Evolutionary conservation across 2,888 invertebrate species (phyloP).

Genomic region (Diadegma fenestrale): DNA sequence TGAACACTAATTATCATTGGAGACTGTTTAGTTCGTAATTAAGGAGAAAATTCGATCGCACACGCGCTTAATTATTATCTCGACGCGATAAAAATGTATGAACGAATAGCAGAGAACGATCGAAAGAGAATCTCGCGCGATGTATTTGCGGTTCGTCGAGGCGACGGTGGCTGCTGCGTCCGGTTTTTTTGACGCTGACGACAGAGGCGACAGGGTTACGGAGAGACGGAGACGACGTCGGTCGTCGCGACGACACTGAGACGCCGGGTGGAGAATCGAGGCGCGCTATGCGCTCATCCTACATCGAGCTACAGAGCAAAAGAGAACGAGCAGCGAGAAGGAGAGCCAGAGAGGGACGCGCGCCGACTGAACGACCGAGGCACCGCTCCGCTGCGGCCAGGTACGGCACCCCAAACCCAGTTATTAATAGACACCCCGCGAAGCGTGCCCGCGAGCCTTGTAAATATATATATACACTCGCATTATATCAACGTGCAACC

Average conservation of each 20-base stretch:
- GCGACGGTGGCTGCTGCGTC: slow-evolving; percentile 58
- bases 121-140: slow-evolving; percentile 42
- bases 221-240: slow-evolving; percentile 78
- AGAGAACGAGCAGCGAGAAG: slow-evolving; percentile 61
- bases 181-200: slow-evolving; percentile 55
- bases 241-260: slow-evolving; percentile 85
- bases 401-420: slow-evolving; percentile 84
- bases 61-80: slow-evolving; percentile 17
- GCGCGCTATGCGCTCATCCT: slow-evolving; percentile 78
- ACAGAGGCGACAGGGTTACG: slow-evolving; percentile 60
- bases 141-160: slow-evolving; percentile 68
- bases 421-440: slow-evolving; percentile 82
- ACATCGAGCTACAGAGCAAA: slow-evolving; percentile 74
- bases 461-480: neutral
- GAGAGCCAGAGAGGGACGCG: slow-evolving; percentile 64
- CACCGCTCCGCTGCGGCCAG: slow-evolving; percentile 78
- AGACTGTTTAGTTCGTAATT: neutral
- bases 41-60: neutral
- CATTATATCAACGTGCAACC: neutral
- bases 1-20: neutral
- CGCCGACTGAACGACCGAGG: slow-evolving; percentile 65
- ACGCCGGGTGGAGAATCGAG: slow-evolving; percentile 81
- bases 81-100: neutral
- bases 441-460: slow-evolving; percentile 47
- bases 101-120: neutral